Evolutionary conservation across 1,140 invertebrate species (phyloP).

Genomic region (Spodoptera litura): DNA sequence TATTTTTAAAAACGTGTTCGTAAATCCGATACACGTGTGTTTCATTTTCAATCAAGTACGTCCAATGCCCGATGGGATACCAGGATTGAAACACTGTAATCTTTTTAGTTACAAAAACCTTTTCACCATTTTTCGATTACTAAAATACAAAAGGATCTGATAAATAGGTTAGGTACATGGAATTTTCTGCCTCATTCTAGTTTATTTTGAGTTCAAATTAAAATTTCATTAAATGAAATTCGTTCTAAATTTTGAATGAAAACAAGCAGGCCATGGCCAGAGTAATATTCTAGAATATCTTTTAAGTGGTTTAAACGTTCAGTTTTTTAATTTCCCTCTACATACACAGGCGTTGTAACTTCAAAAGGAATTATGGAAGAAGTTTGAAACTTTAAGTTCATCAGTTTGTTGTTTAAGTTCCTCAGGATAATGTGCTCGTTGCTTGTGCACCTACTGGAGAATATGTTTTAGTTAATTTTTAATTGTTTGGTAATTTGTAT

Average conservation of each 20-base stretch:
- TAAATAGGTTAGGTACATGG: not conserved
- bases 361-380: slow-evolving; percentile 72
- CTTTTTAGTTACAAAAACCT: not conserved
- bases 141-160: not conserved
- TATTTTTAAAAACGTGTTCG: not conserved
- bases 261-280: not conserved
- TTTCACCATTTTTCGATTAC: not conserved
- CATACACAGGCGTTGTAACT: slow-evolving; percentile 58
- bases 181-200: not conserved
- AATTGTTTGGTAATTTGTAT: no score
- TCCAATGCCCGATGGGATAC: not conserved
- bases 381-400: slow-evolving; percentile 66
- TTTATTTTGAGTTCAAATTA: not conserved
- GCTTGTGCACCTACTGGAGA: slow-evolving; percentile 56
- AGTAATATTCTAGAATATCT: not conserved
- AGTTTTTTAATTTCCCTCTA: slow-evolving; percentile 47
- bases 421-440: slow-evolving; percentile 54
- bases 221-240: no score
- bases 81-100: not conserved
- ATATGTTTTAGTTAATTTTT: not conserved
- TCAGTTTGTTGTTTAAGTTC: slow-evolving; percentile 68
- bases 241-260: no score
- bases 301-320: not conserved
- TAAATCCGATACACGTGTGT: not conserved
- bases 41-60: slow-evolving; percentile 15